Conservation (phyloP, 2,888 invertebrate genomes). For the Neoscelio sp. region DNA sequence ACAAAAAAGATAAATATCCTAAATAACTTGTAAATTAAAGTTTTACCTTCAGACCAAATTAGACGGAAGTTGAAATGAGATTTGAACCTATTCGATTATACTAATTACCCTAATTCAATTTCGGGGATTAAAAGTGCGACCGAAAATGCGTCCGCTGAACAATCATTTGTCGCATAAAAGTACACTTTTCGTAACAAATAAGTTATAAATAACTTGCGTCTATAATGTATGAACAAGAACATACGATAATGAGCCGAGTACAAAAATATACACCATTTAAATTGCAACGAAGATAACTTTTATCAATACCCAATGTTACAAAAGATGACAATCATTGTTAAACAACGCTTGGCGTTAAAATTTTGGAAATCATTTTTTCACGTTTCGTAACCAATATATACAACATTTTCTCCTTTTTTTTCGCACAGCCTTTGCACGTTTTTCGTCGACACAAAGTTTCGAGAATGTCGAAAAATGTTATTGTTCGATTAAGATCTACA, state of each 20-base stretch:
- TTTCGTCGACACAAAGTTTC: conserved; percentile 6
- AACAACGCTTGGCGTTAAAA: conserved; percentile 2
- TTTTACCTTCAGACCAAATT: not conserved
- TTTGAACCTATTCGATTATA: conserved; percentile 18
- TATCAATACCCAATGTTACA: conserved; percentile 10
- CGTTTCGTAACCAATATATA: too few species aligned
- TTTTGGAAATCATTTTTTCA: too few species aligned
- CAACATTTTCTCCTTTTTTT: too few species aligned
- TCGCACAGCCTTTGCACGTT: too few species aligned
- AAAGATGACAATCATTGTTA: not conserved
- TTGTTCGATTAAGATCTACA: conserved; percentile 43
- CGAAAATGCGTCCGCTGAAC: not conserved
- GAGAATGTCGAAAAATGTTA: conserved; percentile 32
- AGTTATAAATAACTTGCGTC: not conserved
- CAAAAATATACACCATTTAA: not conserved
- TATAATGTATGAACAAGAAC: not conserved
- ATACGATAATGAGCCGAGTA: not conserved
- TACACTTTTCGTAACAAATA: not conserved
- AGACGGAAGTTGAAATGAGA: not conserved
- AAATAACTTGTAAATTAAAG: conserved; percentile 11
- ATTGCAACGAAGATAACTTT: conserved; percentile 19
- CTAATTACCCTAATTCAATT: conserved; percentile 12
- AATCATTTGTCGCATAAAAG: not conserved
- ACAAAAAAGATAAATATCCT: conserved; percentile 28
- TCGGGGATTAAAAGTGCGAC: not conserved